A percentile compares a stretch with the other conserved stretches of the same genome.
Evolutionary conservation across 2,113 vertebrate species (phyloP).

Genomic region (Collichthys lucidus): DNA sequence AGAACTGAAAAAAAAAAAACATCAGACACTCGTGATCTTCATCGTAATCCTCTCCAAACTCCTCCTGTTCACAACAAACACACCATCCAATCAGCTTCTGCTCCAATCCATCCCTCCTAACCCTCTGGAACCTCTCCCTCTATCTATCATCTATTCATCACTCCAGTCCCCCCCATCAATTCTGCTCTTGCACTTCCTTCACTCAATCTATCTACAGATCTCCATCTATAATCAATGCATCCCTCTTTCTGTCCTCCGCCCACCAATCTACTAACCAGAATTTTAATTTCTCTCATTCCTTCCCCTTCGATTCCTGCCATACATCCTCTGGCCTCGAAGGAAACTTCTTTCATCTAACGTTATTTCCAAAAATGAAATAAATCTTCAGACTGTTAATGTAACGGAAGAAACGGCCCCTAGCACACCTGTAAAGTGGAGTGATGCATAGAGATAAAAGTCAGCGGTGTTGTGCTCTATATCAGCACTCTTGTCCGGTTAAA

Average conservation of each 20-base stretch:
- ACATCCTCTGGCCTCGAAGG: background rate
- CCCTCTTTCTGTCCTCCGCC: background rate
- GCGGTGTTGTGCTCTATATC: too few relatives aligned
- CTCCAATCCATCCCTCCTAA: background rate
- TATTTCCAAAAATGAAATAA: background rate
- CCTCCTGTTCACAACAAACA: background rate
- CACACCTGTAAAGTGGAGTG: too few relatives aligned
- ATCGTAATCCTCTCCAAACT: fast-evolving
- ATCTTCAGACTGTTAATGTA: too few relatives aligned
- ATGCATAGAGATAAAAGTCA: too few relatives aligned
- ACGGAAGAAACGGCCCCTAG: too few relatives aligned
- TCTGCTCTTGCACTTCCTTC: background rate
- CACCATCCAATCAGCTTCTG: background rate
- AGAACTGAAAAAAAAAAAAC: background rate
- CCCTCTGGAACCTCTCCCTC: too few relatives aligned
- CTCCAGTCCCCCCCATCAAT: background rate
- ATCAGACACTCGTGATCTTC: background rate
- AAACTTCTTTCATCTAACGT: background rate
- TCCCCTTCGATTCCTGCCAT: background rate
- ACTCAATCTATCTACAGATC: background rate
- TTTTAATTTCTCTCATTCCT: background rate
- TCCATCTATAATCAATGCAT: background rate
- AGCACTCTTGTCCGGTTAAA: too few relatives aligned
- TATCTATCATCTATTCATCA: too few relatives aligned
- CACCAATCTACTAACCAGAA: background rate